These are phyloP conservation scores for Colius striatus DNA, from an alignment of 2,113 vertebrate genomes.

Conservation along the genomic window DNA sequence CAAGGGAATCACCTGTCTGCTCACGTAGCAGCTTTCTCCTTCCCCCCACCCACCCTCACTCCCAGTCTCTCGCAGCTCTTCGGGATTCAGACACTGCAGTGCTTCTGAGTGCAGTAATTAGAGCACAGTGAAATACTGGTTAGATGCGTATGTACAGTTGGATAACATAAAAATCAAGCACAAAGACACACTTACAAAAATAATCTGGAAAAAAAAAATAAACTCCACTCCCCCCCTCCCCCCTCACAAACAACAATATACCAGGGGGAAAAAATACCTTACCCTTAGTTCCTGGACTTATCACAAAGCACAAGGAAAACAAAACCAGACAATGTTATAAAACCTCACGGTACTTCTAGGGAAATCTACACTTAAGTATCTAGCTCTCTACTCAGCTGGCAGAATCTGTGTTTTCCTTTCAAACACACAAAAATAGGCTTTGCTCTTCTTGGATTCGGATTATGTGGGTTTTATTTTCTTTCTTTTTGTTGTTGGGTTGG, in stretches of 20 bases:
- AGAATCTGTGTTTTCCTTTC: conserved; percentile 64
- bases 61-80: conserved; percentile 42
- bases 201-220: conserved; percentile 40
- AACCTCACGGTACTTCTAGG: conserved; percentile 66
- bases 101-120: conserved; percentile 86
- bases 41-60: not conserved
- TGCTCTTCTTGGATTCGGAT: conserved; percentile 61
- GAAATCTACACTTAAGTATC: conserved; percentile 64
- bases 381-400: conserved; percentile 65
- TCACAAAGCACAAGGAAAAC: conserved; percentile 71
- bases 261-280: conserved; percentile 27
- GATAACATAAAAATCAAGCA: conserved; percentile 73
- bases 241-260: conserved; percentile 11
- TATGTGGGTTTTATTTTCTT: conserved; percentile 38
- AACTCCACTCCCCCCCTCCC: not conserved
- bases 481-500: not conserved
- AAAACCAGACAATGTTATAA: conserved; percentile 63
- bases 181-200: conserved; percentile 68
- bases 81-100: conserved; percentile 79
- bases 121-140: conserved; percentile 90
- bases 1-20: conserved; percentile 77
- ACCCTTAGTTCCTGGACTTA: conserved; percentile 67
- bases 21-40: conserved; percentile 82
- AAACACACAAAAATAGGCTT: conserved; percentile 67
- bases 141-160: conserved; percentile 79